phyloP scores from a whole-genome alignment of 2,888 invertebrate genomes.

The Andrena haemorrhoa region DNA sequence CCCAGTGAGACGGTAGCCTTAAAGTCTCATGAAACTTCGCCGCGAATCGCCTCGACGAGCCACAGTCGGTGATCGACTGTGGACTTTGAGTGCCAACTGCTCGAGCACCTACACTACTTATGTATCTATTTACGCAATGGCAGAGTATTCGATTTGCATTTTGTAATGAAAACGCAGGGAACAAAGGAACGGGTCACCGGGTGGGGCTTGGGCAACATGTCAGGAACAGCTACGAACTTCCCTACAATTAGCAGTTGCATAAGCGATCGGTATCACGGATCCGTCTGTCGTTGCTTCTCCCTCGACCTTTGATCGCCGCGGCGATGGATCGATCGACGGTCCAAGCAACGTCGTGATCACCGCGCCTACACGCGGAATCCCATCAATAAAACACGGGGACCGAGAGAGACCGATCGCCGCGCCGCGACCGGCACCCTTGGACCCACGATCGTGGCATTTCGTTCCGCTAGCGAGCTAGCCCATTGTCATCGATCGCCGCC shows the following conservation, averaged over 20 bases:
- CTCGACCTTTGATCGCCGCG: conserved; percentile 35
- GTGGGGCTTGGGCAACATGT: neutral
- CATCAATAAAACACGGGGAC: conserved; percentile 56
- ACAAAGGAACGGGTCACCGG: neutral
- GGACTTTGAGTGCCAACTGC: too few species aligned
- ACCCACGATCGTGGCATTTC: conserved; percentile 68
- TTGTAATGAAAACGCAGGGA: neutral
- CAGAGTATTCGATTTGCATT: neutral
- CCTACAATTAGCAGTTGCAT: conserved; percentile 27
- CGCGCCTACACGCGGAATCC: conserved; percentile 70
- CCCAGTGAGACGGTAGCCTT: neutral
- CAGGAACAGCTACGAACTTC: conserved; percentile 4
- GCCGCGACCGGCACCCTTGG: conserved; percentile 56
- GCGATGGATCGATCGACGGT: conserved; percentile 36
- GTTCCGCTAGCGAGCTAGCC: conserved; percentile 74
- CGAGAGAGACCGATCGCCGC: conserved; percentile 54
- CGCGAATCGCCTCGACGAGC: too few species aligned
- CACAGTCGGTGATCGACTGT: too few species aligned
- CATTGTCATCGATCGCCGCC: conserved; percentile 65
- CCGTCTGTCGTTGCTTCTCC: conserved; percentile 15
- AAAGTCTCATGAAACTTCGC: conserved; percentile 5
- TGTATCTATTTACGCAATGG: neutral
- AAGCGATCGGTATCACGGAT: conserved; percentile 22
- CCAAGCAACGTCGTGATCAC: conserved; percentile 56
- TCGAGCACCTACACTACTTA: neutral